Evolutionary conservation across 2,888 invertebrate species (phyloP), one percentile per base, ranked within the genome.

Genomic region (Napeogenes sylphis): DNA sequence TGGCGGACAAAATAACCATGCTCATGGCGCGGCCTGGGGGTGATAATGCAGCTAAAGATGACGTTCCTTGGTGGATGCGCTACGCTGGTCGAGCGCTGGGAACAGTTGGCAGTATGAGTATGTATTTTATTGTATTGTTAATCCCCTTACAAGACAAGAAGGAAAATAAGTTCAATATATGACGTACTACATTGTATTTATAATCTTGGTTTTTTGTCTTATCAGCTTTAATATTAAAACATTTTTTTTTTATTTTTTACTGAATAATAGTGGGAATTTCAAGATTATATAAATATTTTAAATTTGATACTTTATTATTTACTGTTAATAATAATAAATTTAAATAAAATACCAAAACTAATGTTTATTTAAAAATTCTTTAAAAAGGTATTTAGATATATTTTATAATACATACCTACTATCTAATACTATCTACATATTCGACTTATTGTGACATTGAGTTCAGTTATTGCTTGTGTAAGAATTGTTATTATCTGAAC

Each of bases 1-100:
- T 96, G 79, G 92, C 94, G 75, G 96, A 96, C 82, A 96, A 95
- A 92, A 91, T 96, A 76, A 92, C 94, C 69, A 92, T 94, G 79
- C 91, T 96, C 72, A 94, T 96, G 95, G 93, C 94, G 77, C 93
- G 95, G 78, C 96, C 96, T 69, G 95, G 95, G 73, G 94, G 94
- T 82, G 95, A 95, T 84, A 93, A 93, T 75, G 92, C 90, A 70
- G 93, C 94, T 72, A 94, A 94, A 91, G 96, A 96, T 85, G 96
- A 95, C 85, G 93, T 94, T 73, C 95, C 97, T 72, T 96, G 96
- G 96, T 97, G 95, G 94, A 92, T 97, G 92, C 96, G 95, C 88
- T 96, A 96, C 89, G 95, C 94, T 82, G 96, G 95, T 73, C 93
- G 96, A 79, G 93, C 94, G 71, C 90, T 97, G 75, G 97, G 97